Evolutionary conservation across 2,797 vertebrate genomes (phyloP), one percentile per base, ranked within the genome.

Genomic region (Leucoraja ocellata): DNA sequence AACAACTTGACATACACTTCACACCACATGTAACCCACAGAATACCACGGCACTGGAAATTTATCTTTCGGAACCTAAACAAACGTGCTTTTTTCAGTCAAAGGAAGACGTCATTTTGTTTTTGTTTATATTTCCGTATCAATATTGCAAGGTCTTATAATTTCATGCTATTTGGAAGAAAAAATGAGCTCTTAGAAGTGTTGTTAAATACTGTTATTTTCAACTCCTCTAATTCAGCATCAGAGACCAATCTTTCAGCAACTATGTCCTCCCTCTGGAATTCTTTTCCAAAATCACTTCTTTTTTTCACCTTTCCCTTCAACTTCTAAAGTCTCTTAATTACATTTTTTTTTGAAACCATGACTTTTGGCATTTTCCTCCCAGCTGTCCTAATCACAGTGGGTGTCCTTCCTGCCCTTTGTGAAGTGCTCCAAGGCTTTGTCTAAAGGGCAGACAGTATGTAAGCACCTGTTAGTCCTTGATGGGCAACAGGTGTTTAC

Each of bases 241-340:
- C 76, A 78, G 76, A 32, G n/a, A 11, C n/a, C 76, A 78, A 78
- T 78, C 76, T 78, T 78, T 78, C 76, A 78, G 76, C 76, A 78
- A 78, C 28, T 78, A 32, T 74, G 71, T 74, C 11, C 76, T 78
- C 28, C 76, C 76, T 78, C 76, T 32, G 76, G 76, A 78, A 78
- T 78, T 78, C 76, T 78, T 78, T 78, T 78, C 28, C 76, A 78
- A 78, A 78, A 78, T 10, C 76, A 78, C 76, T 78, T 78, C 76
- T 14, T n/a, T 78, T 78, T 78, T n/a, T 32, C n/a, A 78, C 28
- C n/a, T 32, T 78, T 78, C 76, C n/a, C n/a, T 32, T 78, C 76
- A 32, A 32, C 76, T 78, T 78, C 76, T 78, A 32, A 78, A 78
- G 76, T 32, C 76, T 32, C 76, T 78, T 78, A 13, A 78, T 78